Evolutionary conservation across 2,797 vertebrate species (phyloP).

Genomic region (Margarornis squamiger): DNA sequence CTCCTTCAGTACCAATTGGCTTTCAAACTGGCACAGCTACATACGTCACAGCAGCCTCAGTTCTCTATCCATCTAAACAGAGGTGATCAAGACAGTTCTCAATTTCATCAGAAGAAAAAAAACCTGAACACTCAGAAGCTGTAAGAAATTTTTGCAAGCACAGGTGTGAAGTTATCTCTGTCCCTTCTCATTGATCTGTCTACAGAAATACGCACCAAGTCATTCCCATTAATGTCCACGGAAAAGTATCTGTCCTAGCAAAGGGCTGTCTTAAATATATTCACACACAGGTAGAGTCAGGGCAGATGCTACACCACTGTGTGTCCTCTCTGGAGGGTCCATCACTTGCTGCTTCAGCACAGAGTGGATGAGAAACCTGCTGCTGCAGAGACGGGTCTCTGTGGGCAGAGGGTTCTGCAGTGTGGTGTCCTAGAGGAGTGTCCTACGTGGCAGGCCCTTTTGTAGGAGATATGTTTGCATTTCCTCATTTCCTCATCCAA

Average conservation of each 20-base stretch:
- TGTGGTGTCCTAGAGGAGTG: neutral
- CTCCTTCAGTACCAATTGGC: neutral
- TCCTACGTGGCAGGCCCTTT: neutral
- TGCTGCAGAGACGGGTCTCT: neutral
- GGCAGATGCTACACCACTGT: neutral
- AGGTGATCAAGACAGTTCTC: neutral
- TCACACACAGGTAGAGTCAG: accelerated
- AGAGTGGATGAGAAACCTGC: neutral
- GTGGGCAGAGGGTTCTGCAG: neutral
- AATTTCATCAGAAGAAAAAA: neutral
- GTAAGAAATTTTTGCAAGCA: neutral
- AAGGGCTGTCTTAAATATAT: neutral
- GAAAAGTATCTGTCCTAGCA: neutral
- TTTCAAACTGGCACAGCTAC: neutral
- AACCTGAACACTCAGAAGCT: accelerated
- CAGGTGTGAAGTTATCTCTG: neutral
- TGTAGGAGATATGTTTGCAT: neutral
- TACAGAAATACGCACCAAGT: neutral
- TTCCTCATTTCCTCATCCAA: neutral
- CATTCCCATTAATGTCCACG: neutral
- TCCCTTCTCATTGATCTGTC: neutral
- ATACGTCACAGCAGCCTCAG: neutral
- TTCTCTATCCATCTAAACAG: neutral
- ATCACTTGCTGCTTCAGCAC: neutral
- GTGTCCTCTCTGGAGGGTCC: neutral